Percentiles rank a stretch among this genome's conserved stretches.
phyloP scores from a whole-genome alignment of 2,888 invertebrate species.

The Branchellion lobata region DNA sequence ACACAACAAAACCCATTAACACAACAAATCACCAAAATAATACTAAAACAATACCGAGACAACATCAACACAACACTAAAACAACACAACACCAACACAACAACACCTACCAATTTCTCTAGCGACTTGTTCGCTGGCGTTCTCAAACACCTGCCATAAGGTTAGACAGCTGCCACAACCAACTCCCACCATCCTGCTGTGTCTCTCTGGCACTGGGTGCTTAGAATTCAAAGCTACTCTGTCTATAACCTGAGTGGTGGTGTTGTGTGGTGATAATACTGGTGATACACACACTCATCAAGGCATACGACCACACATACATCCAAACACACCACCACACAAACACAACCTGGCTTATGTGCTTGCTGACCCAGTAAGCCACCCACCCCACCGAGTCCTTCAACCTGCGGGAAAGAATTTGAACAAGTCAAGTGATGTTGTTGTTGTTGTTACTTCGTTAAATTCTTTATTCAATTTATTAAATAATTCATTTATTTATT shows the following conservation, averaged over 20 bases:
- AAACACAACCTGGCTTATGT: background rate
- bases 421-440: background rate
- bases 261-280: no score
- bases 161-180: constrained; percentile 76
- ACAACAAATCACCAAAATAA: no score
- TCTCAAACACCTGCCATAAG: constrained; percentile 78
- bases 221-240: constrained; percentile 82
- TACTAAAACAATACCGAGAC: no score
- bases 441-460: background rate
- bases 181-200: constrained; percentile 79
- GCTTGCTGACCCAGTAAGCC: constrained; percentile 80
- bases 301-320: no score
- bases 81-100: no score
- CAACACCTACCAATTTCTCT: constrained; percentile 35
- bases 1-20: no score
- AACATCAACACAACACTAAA: no score
- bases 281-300: no score
- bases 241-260: constrained; percentile 82
- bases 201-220: constrained; percentile 61
- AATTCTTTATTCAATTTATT: background rate
- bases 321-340: no score
- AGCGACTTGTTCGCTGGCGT: constrained; percentile 64
- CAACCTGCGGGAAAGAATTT: constrained; percentile 67
- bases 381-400: constrained; percentile 97
- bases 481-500: background rate